Evolutionary conservation across 2,113 vertebrate genomes (phyloP).

Genomic region (Atherinomorus stipes): DNA sequence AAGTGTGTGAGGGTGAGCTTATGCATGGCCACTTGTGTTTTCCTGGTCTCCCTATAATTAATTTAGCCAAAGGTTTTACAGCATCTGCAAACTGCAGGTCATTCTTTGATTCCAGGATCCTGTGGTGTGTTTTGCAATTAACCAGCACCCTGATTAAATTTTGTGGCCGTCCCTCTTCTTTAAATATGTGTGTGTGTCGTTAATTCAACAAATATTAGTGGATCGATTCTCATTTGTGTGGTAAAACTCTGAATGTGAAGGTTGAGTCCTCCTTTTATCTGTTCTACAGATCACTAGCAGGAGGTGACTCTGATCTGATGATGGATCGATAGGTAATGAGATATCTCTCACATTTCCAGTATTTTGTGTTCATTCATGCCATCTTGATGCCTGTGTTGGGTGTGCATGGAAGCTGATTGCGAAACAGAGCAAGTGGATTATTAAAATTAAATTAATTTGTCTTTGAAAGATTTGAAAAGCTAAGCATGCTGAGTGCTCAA

Average conservation of each 20-base stretch:
- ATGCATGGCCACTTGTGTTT: constrained; percentile 13
- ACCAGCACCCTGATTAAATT: constrained; percentile 32
- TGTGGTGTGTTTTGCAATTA: constrained; percentile 6
- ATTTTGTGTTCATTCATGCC: constrained; percentile 2
- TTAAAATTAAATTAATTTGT: neutral
- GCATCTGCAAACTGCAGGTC: constrained; percentile 17
- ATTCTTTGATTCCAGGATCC: constrained; percentile 24
- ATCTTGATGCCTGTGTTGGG: neutral
- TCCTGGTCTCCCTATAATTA: neutral
- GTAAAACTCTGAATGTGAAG: constrained; percentile 18
- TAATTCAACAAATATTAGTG: constrained; percentile 29
- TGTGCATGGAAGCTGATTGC: neutral
- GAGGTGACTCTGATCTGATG: constrained; percentile 33
- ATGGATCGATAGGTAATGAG: constrained; percentile 38
- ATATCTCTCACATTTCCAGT: neutral
- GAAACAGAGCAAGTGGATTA: no score
- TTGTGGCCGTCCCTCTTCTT: constrained; percentile 10
- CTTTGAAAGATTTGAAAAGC: no score
- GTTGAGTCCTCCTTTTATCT: constrained; percentile 7
- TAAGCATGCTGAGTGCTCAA: no score
- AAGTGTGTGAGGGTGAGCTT: constrained; percentile 14
- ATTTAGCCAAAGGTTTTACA: constrained; percentile 34
- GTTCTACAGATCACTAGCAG: constrained; percentile 28
- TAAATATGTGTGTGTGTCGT: constrained; percentile 13
- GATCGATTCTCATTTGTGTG: constrained; percentile 47